Percentiles rank a stretch among this genome's conserved stretches.
Evolutionary conservation across 2,888 invertebrate genomes (phyloP).

Genomic region (Aspidiotus destructor): DNA sequence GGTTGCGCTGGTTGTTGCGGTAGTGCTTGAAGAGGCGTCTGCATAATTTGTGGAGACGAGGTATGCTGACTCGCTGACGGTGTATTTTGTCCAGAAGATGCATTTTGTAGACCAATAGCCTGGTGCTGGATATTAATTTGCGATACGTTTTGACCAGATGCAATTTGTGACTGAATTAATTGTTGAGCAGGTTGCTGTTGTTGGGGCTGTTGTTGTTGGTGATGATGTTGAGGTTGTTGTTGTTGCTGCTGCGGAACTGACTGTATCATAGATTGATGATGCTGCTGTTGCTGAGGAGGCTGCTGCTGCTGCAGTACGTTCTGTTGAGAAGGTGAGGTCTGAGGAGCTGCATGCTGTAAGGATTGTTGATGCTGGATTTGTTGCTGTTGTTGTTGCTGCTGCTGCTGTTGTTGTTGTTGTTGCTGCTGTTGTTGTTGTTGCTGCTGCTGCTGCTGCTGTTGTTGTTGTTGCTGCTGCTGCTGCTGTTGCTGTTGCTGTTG

Average conservation of each 20-base stretch:
- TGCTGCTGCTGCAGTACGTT: slow-evolving; percentile 34
- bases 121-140: slow-evolving; percentile 1
- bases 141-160: slow-evolving; percentile 35
- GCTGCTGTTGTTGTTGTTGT: slow-evolving; percentile 38
- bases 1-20: slow-evolving; percentile 38
- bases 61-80: neutral
- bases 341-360: slow-evolving; percentile 43
- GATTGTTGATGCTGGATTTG: slow-evolving; percentile 41
- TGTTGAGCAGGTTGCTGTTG: slow-evolving; percentile 36
- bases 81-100: neutral
- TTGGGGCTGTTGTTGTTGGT: slow-evolving; percentile 32
- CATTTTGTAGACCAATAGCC: neutral
- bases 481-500: slow-evolving; percentile 45
- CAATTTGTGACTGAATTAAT: slow-evolving; percentile 34
- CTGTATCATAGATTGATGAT: slow-evolving; percentile 43
- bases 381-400: slow-evolving; percentile 35
- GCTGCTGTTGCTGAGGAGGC: slow-evolving; percentile 47
- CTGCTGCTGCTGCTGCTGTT: slow-evolving; percentile 36
- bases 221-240: slow-evolving; percentile 41
- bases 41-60: neutral
- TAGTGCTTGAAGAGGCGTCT: slow-evolving; percentile 41
- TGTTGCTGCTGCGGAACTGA: slow-evolving; percentile 47
- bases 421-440: slow-evolving; percentile 39
- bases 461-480: slow-evolving; percentile 6
- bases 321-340: slow-evolving; percentile 33